A percentile compares a stretch with the other conserved stretches of the same genome.
phyloP scores from a whole-genome alignment of 2,113 vertebrate species.

The Centrocercus urophasianus region DNA sequence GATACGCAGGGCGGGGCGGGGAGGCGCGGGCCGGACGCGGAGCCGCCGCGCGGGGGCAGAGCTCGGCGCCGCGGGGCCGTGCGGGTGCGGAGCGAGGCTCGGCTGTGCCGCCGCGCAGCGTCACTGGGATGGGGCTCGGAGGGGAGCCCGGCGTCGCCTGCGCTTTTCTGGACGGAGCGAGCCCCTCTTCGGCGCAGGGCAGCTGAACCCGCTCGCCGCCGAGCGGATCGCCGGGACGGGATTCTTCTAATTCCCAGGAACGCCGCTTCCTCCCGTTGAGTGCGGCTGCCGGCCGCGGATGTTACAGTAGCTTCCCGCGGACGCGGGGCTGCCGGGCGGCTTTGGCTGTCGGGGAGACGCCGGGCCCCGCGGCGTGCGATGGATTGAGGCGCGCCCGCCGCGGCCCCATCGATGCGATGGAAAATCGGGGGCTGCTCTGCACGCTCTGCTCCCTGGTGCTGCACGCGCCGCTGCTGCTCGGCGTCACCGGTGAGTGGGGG shows the following conservation, averaged over 20 bases:
- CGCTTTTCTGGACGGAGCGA: conserved; percentile 53
- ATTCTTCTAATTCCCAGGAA: not conserved
- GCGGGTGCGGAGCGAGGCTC: not conserved
- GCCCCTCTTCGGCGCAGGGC: conserved; percentile 53
- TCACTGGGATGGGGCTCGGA: conserved; percentile 79
- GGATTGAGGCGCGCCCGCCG: conserved; percentile 69
- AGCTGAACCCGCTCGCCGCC: conserved; percentile 46
- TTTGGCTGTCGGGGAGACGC: too few species aligned
- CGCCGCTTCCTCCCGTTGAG: not conserved
- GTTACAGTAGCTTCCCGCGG: too few species aligned
- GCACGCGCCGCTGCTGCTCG: conserved; percentile 81
- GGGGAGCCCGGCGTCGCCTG: conserved; percentile 55
- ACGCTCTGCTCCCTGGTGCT: conserved; percentile 87
- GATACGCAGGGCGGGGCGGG: not conserved
- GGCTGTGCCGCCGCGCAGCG: too few species aligned
- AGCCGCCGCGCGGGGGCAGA: not conserved
- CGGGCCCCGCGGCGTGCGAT: conserved; percentile 55
- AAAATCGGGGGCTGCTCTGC: conserved; percentile 81
- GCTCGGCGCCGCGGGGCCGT: not conserved
- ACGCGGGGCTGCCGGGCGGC: too few species aligned
- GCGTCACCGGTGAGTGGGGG: conserved; percentile 82
- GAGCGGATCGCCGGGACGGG: not conserved
- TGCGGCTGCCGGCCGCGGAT: conserved; percentile 46
- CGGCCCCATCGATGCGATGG: conserved; percentile 86
- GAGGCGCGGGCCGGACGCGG: not conserved